A percentile compares a stretch with the other conserved stretches of the same genome.
Evolutionary conservation across 2,888 invertebrate species (phyloP).

Genomic region (Stenichneumon culpator): DNA sequence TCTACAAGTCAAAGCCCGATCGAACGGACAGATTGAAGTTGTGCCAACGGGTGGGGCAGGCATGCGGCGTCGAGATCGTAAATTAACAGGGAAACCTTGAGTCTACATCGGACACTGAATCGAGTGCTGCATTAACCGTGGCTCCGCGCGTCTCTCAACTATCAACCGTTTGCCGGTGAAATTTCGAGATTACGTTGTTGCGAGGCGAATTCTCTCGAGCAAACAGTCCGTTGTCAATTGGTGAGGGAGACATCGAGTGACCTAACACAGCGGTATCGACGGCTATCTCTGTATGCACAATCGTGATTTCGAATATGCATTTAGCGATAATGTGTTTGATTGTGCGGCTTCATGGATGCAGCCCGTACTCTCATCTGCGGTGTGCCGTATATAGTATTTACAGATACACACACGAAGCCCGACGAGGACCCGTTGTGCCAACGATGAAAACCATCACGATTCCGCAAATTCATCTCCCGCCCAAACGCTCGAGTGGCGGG

Average conservation of each 20-base stretch:
- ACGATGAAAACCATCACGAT: constrained; percentile 57
- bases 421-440: constrained; percentile 38
- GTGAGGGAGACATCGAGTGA: constrained; percentile 28
- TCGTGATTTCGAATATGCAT: constrained; percentile 78
- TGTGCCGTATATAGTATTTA: not conserved
- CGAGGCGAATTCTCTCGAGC: constrained; percentile 59
- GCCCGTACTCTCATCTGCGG: constrained; percentile 11
- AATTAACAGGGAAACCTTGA: not conserved
- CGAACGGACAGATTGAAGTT: not conserved
- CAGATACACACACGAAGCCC: not conserved
- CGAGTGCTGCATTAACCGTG: constrained; percentile 7
- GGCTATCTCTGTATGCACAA: constrained; percentile 69
- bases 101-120: not conserved
- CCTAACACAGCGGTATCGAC: constrained; percentile 8
- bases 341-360: constrained; percentile 59
- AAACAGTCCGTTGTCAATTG: constrained; percentile 29
- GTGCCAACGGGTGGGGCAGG: not conserved
- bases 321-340: constrained; percentile 75
- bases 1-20: not conserved
- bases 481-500: constrained; percentile 31
- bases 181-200: constrained; percentile 63
- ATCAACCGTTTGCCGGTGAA: constrained; percentile 28
- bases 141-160: constrained; percentile 13
- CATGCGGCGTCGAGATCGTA: not conserved
- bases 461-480: constrained; percentile 36